Evolutionary conservation across 2,797 vertebrate species (phyloP), one percentile per base, ranked within the genome.

Genomic region (Clarias fuscus): DNA sequence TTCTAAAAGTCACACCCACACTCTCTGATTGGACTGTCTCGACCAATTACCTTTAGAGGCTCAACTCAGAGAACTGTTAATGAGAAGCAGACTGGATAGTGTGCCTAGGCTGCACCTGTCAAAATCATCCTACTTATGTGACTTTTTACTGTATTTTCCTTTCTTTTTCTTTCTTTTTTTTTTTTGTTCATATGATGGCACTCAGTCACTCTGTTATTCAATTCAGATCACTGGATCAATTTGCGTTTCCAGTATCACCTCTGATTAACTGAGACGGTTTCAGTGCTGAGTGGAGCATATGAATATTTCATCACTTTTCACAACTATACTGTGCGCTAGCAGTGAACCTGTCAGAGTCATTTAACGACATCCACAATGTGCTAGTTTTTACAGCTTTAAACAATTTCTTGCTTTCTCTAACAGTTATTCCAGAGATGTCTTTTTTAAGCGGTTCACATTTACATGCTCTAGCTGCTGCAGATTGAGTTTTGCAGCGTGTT

Each of bases 1-100:
- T 43, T 77, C 85, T 72, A 85, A 86, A 88, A 82, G 88, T 85
- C 88, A 86, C 85, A 88, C 88, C 77, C 83, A 11, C 72, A 17
- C 75, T 64, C 76, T 86, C 73, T 86, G 88, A 89, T 86, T 89
- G 85, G 82, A 86, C 83, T 89, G 88, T 89, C 88, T 85, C n/a
- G 65, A 43, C 83, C 85, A 89, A 85, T 89, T 86, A 89, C 40
- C 13, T 84, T 77, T 62, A 84, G 27, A 27, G 75, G 72, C 65
- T 86, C 40, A 37, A 61, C 83, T 59, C 86, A 64, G 22, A 20
- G 20, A 71, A 62, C 59, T 81, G 75, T 77, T 70, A 88, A 84
- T 84, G 62, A 59, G 78, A 82, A 76, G 64, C 71, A 84, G 72
- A 77, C 62, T 82, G 82, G 37, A 68, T 76, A 86, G 59, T 53